Base-by-base conservation (phyloP, 2,888 invertebrate genomes). In the Bellardia pandia region DNA sequence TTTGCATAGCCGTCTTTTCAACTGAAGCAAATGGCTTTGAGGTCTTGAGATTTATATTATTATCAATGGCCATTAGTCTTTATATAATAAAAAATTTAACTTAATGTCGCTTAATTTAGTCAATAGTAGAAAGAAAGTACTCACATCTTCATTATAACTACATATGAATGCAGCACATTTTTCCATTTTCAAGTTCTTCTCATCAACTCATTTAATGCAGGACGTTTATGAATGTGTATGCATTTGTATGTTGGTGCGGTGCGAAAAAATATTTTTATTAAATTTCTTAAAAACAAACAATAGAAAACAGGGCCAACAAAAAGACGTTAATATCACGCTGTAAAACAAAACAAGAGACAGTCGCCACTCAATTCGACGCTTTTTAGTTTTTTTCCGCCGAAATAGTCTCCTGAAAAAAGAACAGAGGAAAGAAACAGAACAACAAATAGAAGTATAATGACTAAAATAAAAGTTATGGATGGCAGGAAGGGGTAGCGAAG, bases 321-420 rank as follows among this genome's bases (percentile, higher is more conserved):
- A 69, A 68, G 60, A 66, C 13, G 68, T 80, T 53, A 85, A 64
- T 53, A 81, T 71, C 78, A 78, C 76, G 78, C 76, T 74, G 76
- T 66, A 78, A 78, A 66, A 74, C 78, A 86, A 86, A 88, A 87
- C 84, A 87, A 88, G 71, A 85, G 74, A 72, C 45, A 86, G 89
- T 86, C 88, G 88, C 89, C 89, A 86, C 51, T 84, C 77, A 74
- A 68, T 81, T 77, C 76, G 75, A 71, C 75, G 76, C 71, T 40
- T 72, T 64, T 53, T 16, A 42, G 33, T 8, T 16, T 51, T 48
- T 45, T 51, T 48, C 37, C 5, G 45, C 62, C 51, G 68, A 74
- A 75, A 76, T 72, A 42, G 60, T 48, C 14, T 13, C 30, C 13
- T 14, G 14, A 58, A 30, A 48, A 51, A 33, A 84, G 13, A 9